A percentile compares a stretch with the other conserved stretches of the same genome.
Conservation (phyloP, 35 echinoderm and acorn worm species). For the Diadema setosum region DNA sequence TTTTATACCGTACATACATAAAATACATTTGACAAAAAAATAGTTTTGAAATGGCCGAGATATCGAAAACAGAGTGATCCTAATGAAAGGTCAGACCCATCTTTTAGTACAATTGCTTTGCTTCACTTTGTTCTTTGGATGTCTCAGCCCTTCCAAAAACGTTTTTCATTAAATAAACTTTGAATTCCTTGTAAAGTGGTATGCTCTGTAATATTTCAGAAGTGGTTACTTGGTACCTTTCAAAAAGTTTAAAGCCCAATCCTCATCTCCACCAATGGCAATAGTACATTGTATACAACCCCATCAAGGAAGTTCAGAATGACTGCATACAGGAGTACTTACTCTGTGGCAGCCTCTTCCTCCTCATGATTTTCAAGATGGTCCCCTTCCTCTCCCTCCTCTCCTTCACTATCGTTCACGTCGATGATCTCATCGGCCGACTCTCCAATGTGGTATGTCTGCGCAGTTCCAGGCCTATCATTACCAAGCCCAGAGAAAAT, state of each 20-base stretch:
- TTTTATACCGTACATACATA: no score
- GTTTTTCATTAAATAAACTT: not conserved
- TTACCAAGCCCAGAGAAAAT: not conserved
- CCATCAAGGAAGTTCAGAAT: not conserved
- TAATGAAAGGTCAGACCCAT: no score
- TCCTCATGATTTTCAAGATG: not conserved
- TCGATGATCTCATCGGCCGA: constrained; percentile 56
- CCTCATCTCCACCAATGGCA: not conserved
- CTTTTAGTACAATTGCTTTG: no score
- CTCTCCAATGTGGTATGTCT: constrained; percentile 38
- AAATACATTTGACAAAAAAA: no score
- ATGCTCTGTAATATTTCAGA: not conserved
- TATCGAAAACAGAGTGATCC: no score
- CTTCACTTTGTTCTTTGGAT: no score
- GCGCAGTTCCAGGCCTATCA: constrained; percentile 61
- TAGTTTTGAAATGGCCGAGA: no score
- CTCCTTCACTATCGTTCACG: constrained; percentile 35
- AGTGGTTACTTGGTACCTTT: not conserved
- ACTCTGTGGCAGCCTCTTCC: not conserved
- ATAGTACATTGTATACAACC: not conserved
- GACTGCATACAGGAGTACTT: not conserved
- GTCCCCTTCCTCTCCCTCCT: constrained; percentile 20
- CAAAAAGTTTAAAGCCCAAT: not conserved
- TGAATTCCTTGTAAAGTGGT: not conserved
- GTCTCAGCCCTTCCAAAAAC: no score